Percentiles rank a stretch among this genome's conserved stretches.
Evolutionary conservation across 2,113 vertebrate genomes (phyloP).

Genomic region (Plotosus lineatus): DNA sequence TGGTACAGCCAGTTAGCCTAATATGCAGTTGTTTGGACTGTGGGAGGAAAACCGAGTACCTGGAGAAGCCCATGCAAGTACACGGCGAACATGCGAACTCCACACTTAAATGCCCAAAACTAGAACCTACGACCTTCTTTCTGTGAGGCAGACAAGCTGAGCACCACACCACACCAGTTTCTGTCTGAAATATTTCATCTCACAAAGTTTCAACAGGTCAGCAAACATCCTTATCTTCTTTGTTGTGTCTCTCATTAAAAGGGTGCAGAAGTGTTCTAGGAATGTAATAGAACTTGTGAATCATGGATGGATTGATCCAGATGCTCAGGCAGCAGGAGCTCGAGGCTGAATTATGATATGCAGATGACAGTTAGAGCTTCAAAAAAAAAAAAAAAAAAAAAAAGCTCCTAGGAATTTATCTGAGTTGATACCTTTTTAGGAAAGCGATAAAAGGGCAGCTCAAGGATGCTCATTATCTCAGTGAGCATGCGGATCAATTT

Average conservation of each 20-base stretch:
- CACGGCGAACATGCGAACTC: too few species aligned
- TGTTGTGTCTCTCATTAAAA: constrained; percentile 28
- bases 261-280: constrained; percentile 38
- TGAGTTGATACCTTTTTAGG: constrained; percentile 55
- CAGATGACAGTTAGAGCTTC: constrained; percentile 58
- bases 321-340: constrained; percentile 66
- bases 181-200: not conserved
- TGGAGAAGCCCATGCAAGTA: too few species aligned
- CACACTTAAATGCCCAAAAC: too few species aligned
- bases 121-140: too few species aligned
- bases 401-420: constrained; percentile 9
- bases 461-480: constrained; percentile 48
- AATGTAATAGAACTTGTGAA: constrained; percentile 52
- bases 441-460: constrained; percentile 56
- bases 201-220: too few species aligned
- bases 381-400: constrained; percentile 40
- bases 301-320: constrained; percentile 60
- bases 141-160: too few species aligned
- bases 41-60: too few species aligned
- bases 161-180: too few species aligned
- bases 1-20: too few species aligned
- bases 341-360: constrained; percentile 60
- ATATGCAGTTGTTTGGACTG: too few species aligned
- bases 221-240: not conserved
- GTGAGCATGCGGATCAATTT: constrained; percentile 19